Conservation (phyloP, 1,140 invertebrate species). For the Antheraea mylitta region DNA sequence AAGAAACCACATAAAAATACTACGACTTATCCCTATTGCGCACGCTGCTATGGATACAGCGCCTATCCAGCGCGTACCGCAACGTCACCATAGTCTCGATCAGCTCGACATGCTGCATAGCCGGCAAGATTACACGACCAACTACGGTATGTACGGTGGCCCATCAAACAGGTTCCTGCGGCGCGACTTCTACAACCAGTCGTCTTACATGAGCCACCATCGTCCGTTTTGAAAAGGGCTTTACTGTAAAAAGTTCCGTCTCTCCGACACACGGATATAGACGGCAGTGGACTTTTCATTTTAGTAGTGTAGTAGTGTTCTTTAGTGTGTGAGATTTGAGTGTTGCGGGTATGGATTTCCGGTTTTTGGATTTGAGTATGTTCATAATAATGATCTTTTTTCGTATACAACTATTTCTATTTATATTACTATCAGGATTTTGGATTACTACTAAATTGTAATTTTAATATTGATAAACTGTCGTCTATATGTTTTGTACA, state of each 20-base stretch:
- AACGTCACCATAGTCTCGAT: slow-evolving; percentile 70
- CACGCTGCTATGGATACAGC: slow-evolving; percentile 59
- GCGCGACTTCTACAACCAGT: slow-evolving; percentile 58
- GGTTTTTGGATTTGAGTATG: not conserved
- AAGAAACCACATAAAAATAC: not conserved
- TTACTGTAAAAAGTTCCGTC: slow-evolving; percentile 73
- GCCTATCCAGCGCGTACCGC: slow-evolving; percentile 36
- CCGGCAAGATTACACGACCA: slow-evolving; percentile 51
- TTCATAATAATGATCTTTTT: not conserved
- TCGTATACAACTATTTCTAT: not conserved
- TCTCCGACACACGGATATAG: slow-evolving; percentile 67
- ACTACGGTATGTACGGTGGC: slow-evolving; percentile 42
- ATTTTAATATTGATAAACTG: too few relatives aligned
- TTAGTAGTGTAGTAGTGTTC: slow-evolving; percentile 41
- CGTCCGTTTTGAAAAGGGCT: slow-evolving; percentile 76
- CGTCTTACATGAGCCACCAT: slow-evolving; percentile 61
- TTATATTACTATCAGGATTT: too few relatives aligned
- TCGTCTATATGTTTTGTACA: too few relatives aligned
- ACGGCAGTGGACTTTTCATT: slow-evolving; percentile 44
- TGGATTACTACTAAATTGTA: too few relatives aligned
- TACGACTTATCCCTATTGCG: slow-evolving; percentile 21
- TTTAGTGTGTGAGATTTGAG: slow-evolving; percentile 25
- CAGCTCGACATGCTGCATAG: slow-evolving; percentile 69
- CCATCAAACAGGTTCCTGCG: slow-evolving; percentile 42
- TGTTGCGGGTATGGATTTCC: slow-evolving; percentile 28